phyloP scores from a whole-genome alignment of 2,888 invertebrate genomes.

The Cyclophora albipunctata region DNA sequence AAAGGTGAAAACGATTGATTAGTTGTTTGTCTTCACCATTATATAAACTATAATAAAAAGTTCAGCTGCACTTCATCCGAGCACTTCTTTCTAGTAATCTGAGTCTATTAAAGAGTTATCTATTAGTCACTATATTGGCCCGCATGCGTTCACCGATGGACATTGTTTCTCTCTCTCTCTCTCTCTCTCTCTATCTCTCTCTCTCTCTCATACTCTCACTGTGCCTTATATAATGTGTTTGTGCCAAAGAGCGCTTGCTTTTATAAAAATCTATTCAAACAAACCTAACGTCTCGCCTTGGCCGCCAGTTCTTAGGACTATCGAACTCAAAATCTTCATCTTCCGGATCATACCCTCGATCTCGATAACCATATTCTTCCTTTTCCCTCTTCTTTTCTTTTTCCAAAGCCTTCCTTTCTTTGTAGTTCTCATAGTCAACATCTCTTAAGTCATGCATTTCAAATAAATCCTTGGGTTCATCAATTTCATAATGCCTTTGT shows the following conservation, averaged over 20 bases:
- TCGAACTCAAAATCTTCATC: constrained; percentile 64
- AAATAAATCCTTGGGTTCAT: constrained; percentile 53
- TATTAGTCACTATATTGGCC: no score
- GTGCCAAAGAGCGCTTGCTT: no score
- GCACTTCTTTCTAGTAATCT: no score
- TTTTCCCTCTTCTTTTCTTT: constrained; percentile 35
- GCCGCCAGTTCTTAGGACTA: constrained; percentile 35
- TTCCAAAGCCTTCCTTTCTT: constrained; percentile 60
- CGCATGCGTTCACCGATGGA: no score
- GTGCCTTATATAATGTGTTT: no score
- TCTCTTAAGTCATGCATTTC: constrained; percentile 65
- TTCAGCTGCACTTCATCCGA: no score
- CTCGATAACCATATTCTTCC: constrained; percentile 42
- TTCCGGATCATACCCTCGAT: constrained; percentile 59
- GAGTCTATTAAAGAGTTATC: no score
- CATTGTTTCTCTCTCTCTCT: no score
- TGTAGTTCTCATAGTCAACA: constrained; percentile 66
- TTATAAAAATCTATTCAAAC: neutral
- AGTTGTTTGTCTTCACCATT: no score
- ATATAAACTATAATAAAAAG: no score
- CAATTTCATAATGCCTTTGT: constrained; percentile 38
- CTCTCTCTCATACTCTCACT: no score
- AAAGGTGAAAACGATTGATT: neutral
- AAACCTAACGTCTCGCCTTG: constrained; percentile 38
- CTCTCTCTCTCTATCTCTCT: no score